phyloP scores from a whole-genome alignment of 2,888 invertebrate genomes.

The Carterocephalus palaemon region DNA sequence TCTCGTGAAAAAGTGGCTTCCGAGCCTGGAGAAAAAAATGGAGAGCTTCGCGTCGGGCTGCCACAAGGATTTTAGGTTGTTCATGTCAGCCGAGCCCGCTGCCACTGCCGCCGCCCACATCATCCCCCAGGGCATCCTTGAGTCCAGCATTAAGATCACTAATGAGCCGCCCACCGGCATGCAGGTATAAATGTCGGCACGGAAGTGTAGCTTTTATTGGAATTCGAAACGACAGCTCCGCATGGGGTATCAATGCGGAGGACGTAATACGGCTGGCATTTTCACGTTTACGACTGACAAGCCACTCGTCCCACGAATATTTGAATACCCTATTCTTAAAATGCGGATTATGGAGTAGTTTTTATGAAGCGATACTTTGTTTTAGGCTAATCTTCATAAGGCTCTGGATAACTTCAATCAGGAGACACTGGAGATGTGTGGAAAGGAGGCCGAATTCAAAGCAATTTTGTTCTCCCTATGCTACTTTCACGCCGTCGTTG shows the following conservation, averaged over 20 bases:
- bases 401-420: constrained; percentile 96
- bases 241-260: too few species aligned
- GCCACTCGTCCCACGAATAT: too few species aligned
- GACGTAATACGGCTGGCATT: too few species aligned
- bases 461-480: constrained; percentile 94
- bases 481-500: constrained; percentile 98
- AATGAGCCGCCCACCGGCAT: constrained; percentile 98
- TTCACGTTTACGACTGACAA: too few species aligned
- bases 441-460: constrained; percentile 97
- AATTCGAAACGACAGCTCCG: too few species aligned
- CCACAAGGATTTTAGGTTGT: constrained; percentile 89
- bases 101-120: constrained; percentile 92
- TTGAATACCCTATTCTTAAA: neutral
- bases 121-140: constrained; percentile 96
- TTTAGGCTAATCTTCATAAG: constrained; percentile 94
- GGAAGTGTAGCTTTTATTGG: neutral
- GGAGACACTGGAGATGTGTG: constrained; percentile 96
- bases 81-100: constrained; percentile 97
- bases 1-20: constrained; percentile 96
- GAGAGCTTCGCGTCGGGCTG: constrained; percentile 90
- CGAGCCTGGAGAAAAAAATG: constrained; percentile 92
- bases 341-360: constrained; percentile 5
- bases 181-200: constrained; percentile 79
- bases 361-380: constrained; percentile 22
- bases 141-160: constrained; percentile 97